Percentiles rank a stretch among this genome's conserved stretches.
Evolutionary conservation across 2,113 vertebrate genomes (phyloP).

Genomic region (Pseudopipra pipra): DNA sequence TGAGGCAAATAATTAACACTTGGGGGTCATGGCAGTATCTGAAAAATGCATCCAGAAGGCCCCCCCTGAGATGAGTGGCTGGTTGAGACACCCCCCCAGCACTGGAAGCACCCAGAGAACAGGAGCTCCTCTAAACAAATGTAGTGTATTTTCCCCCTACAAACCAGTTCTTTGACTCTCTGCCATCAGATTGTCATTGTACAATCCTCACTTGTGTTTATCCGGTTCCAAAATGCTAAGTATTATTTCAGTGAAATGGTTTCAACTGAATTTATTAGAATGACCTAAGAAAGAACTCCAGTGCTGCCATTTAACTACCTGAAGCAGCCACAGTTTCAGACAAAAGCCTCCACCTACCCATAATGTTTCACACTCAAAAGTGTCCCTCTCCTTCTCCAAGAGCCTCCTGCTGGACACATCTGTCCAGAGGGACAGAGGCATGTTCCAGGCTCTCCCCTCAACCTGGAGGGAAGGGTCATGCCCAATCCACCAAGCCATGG

Average conservation of each 20-base stretch:
- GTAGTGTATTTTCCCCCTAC: accelerated
- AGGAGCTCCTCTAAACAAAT: background rate
- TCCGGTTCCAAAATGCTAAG: background rate
- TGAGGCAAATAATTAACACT: background rate
- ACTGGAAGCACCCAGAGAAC: background rate
- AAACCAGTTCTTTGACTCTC: background rate
- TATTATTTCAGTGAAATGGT: background rate
- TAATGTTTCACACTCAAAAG: background rate
- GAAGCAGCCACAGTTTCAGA: background rate
- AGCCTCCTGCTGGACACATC: background rate
- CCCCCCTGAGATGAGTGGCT: background rate
- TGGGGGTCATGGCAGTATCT: background rate
- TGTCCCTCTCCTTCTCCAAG: background rate
- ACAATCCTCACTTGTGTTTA: background rate
- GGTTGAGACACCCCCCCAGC: background rate
- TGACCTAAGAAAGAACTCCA: background rate
- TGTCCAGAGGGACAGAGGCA: background rate
- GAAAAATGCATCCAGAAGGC: background rate
- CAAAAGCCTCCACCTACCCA: background rate
- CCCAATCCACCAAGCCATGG: background rate
- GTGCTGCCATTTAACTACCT: background rate
- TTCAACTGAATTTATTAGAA: background rate
- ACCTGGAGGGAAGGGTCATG: background rate
- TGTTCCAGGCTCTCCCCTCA: background rate
- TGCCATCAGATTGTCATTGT: background rate